Evolutionary conservation across 2,797 vertebrate genomes (phyloP), one percentile per base, ranked within the genome.

Genomic region (Iguana delicatissima): DNA sequence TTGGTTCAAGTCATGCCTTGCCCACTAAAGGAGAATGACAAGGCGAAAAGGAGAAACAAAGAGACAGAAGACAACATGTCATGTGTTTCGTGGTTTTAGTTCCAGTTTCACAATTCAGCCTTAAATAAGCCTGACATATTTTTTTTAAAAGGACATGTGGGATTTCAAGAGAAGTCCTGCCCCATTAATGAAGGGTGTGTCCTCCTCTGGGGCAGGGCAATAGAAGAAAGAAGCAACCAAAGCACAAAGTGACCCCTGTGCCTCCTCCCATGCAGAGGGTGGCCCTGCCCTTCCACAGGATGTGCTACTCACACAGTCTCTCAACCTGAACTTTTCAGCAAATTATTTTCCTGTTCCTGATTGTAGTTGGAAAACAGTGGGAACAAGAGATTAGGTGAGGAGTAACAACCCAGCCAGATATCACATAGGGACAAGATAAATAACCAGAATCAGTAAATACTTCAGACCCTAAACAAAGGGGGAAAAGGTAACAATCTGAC

Each of bases 81-180:
- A 85, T 72, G 64, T 64, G 16, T 29, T 52, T 82, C 10, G 0
- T 35, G 29, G 55, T 77, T 69, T 35, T 7, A 5, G 6, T 14
- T 38, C 18, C 1, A 0, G 4, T 2, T 20, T 59, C 86, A 0
- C 1, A 26, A 1, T 7, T 3, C 42, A 7, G 0, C 0, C n/a
- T 57, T 14, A 24, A 52, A 81, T 0, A 84, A 5, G n/a, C 12
- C 74, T 0, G 0, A n/a, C 0, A 32, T 73, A 74, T 32, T 59
- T 73, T 59, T 18, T 62, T 62, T 62, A 4, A 22, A 62, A 82
- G 67, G 67, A 90, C 14, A 18, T 59, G 9, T 69, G 82, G 38
- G 79, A 10, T 20, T 57, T 80, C 59, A 86, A 74, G 32, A 52
- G 42, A 46, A 74, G 22, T 35, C 42, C 32, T 12, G 22, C 77